Base-by-base conservation (phyloP, 2,888 invertebrate species). In the Dryadula phaetusa region DNA sequence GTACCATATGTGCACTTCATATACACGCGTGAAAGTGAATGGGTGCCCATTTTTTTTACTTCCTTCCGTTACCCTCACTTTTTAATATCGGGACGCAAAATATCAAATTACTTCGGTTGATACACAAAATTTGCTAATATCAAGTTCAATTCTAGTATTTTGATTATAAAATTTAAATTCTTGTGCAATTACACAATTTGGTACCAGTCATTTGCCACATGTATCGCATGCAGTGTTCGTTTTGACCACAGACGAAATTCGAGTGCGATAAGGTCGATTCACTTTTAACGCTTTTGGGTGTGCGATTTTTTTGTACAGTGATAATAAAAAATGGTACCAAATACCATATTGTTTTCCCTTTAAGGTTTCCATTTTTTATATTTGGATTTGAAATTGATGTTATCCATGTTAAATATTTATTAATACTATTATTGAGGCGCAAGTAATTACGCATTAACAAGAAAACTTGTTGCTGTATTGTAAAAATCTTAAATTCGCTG, bases 11-110 rank as follows among this genome's bases (percentile, higher is more conserved):
- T 82, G 79, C 79, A 74, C 73, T 75, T 76, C 80, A 81, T 86
- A 86, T 85, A 86, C 83, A 85, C 73, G 70, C 83, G 85, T 84
- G 88, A 91, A 91, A 92, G 90, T 89, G 88, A 89, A 85, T 89
- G 84, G 84, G 80, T 83, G 84, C 84, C 81, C 79, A 79, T 77
- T 85, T 90, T 91, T 82, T 92, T 90, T 86, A 90, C 84, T 92
- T 92, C 92, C 92, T 91, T 92, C 92, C 92, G 92, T 79, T 88
- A 86, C 85, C 88, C 86, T 88, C 84, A 83, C 88, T 89, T 90
- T 83, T 90, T 88, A 86, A 87, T 83, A 79, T 78, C 82, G 79
- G 88, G 88, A 87, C 85, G 87, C 85, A 84, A 88, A 56, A 87
- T 91, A 91, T 92, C 88, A 86, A 90, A 87, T 92, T 89, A 85